A percentile compares a stretch with the other conserved stretches of the same genome.
Conservation (phyloP, 2,113 vertebrate species). For the Hippocampus zosterae region DNA sequence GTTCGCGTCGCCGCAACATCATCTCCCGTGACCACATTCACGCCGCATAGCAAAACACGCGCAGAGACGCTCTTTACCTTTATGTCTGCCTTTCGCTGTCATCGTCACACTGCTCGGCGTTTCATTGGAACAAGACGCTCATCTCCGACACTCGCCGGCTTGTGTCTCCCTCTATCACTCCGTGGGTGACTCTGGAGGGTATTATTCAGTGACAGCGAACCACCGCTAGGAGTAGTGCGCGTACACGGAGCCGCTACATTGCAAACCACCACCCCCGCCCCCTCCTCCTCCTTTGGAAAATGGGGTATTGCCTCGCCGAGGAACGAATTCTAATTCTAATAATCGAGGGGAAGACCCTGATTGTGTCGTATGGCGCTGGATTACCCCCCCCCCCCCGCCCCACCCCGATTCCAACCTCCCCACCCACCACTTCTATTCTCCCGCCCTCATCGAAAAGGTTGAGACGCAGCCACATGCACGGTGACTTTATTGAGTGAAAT, state of each 20-base stretch:
- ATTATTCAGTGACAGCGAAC: conserved; percentile 65
- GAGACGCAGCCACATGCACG: conserved; percentile 43
- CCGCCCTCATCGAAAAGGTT: conserved; percentile 30
- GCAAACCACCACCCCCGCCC: conserved; percentile 21
- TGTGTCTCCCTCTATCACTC: conserved; percentile 45
- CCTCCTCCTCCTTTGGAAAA: conserved; percentile 32
- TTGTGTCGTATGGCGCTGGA: conserved; percentile 48
- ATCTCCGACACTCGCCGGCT: conserved; percentile 55
- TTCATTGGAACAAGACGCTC: conserved; percentile 76
- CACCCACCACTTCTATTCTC: conserved; percentile 7
- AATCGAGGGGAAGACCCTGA: conserved; percentile 66
- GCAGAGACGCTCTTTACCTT: conserved; percentile 62
- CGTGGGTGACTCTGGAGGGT: conserved; percentile 46
- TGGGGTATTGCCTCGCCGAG: conserved; percentile 60
- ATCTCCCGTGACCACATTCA: conserved; percentile 45
- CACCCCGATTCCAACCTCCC: background rate
- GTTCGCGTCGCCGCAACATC: conserved; percentile 32
- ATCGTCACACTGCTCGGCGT: conserved; percentile 73
- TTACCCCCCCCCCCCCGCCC: conserved; percentile 20
- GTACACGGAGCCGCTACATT: conserved; percentile 58
- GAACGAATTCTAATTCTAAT: conserved; percentile 63
- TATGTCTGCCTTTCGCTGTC: conserved; percentile 81
- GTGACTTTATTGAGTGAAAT: conserved; percentile 22
- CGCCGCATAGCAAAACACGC: conserved; percentile 30
- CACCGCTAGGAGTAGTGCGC: conserved; percentile 65